phyloP scores from a whole-genome alignment of 2,113 vertebrate genomes.

The Natator depressus region DNA sequence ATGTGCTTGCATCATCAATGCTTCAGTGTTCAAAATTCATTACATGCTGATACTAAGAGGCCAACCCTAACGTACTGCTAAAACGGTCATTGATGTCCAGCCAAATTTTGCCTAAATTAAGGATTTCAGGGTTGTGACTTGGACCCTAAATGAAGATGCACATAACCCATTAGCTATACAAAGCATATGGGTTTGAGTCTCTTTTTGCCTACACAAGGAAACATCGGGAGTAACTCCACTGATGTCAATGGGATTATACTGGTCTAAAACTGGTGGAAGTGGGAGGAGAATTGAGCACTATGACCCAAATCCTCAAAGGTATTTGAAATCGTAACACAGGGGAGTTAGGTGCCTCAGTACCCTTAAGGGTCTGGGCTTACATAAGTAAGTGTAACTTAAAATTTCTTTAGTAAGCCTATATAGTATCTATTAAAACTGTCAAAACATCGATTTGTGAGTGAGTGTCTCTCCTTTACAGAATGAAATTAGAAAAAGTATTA shows the following conservation, averaged over 20 bases:
- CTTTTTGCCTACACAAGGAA: neutral
- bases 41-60: neutral
- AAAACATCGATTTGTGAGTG: neutral
- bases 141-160: neutral
- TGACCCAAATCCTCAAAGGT: too few species aligned
- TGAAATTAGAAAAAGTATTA: slow-evolving; percentile 33
- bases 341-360: too few species aligned
- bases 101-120: neutral
- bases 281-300: too few species aligned
- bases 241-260: neutral
- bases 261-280: neutral
- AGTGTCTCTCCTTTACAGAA: neutral
- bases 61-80: neutral
- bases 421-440: slow-evolving; percentile 21
- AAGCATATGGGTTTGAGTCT: neutral
- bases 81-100: neutral
- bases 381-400: slow-evolving; percentile 14
- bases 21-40: slow-evolving; percentile 27
- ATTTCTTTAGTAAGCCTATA: neutral
- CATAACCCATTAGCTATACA: neutral
- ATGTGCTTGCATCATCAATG: neutral
- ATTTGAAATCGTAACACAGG: too few species aligned
- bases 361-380: neutral
- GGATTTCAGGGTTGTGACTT: neutral
- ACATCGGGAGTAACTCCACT: neutral